Evolutionary conservation across 2,888 invertebrate genomes (phyloP).

Genomic region (Fragum whitleyi): DNA sequence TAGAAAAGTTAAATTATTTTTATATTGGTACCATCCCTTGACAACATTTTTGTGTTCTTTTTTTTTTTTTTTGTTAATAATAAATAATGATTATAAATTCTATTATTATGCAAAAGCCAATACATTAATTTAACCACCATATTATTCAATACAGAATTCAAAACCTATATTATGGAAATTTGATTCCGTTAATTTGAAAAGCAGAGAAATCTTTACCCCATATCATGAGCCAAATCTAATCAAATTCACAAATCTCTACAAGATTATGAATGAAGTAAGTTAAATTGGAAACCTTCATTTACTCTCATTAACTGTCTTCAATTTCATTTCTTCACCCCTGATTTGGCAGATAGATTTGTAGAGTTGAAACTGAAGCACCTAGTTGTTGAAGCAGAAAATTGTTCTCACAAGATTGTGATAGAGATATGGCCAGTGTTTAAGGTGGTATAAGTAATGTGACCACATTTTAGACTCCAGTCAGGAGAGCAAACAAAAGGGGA

Average conservation of each 20-base stretch:
- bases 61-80: too few species aligned
- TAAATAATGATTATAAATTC: not conserved
- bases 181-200: not conserved
- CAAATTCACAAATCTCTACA: not conserved
- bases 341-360: constrained; percentile 42
- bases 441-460: constrained; percentile 65
- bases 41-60: too few species aligned
- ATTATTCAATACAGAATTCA: not conserved
- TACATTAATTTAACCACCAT: not conserved
- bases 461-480: constrained; percentile 53
- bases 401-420: constrained; percentile 65
- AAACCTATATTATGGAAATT: not conserved
- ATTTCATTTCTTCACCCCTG: constrained; percentile 51
- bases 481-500: constrained; percentile 53
- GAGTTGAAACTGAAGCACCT: constrained; percentile 55
- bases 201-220: not conserved
- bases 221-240: not conserved
- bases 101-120: constrained; percentile 1
- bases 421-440: constrained; percentile 42
- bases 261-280: constrained; percentile 11
- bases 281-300: constrained; percentile 22
- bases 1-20: too few species aligned
- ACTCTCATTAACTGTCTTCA: constrained; percentile 61
- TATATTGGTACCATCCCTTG: too few species aligned
- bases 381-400: constrained; percentile 52